Evolutionary conservation across 64 coral and sea anemone genomes (phyloP).

Genomic region (Montipora cactus): DNA sequence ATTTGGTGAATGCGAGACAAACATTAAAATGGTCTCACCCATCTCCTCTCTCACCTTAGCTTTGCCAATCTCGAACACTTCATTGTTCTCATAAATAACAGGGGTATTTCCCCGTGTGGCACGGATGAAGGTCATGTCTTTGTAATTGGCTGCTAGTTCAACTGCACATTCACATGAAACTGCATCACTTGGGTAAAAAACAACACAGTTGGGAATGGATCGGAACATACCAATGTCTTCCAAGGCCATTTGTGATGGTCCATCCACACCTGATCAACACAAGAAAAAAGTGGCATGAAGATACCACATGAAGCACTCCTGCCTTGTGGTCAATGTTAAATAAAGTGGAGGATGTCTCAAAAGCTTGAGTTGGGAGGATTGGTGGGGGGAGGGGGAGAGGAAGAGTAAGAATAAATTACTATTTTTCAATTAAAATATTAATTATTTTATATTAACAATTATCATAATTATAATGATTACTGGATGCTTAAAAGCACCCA

Average conservation of each 20-base stretch:
- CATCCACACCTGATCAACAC: conserved; percentile 87
- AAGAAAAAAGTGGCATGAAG: not conserved
- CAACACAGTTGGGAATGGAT: conserved; percentile 85
- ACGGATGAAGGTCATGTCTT: conserved; percentile 88
- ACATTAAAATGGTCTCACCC: not conserved
- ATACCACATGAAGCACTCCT: not conserved
- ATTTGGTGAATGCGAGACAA: too few relatives aligned
- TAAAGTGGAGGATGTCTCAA: too few relatives aligned
- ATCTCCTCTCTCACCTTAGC: conserved; percentile 75
- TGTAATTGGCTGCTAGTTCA: conserved; percentile 90
- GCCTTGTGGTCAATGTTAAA: too few relatives aligned
- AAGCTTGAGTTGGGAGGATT: too few relatives aligned
- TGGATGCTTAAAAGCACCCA: too few relatives aligned
- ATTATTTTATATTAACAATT: too few relatives aligned
- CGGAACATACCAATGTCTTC: conserved; percentile 98
- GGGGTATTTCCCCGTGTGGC: conserved; percentile 76
- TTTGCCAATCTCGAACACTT: conserved; percentile 92
- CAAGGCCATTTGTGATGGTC: conserved; percentile 96
- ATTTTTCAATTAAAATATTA: too few relatives aligned
- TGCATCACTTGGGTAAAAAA: conserved; percentile 98
- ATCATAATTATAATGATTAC: too few relatives aligned
- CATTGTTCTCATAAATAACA: conserved; percentile 85
- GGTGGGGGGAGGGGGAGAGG: too few relatives aligned
- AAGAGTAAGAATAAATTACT: too few relatives aligned
- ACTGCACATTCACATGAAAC: conserved; percentile 92